Conservation (phyloP, 2,888 invertebrate genomes). For the Athalia rosae region DNA sequence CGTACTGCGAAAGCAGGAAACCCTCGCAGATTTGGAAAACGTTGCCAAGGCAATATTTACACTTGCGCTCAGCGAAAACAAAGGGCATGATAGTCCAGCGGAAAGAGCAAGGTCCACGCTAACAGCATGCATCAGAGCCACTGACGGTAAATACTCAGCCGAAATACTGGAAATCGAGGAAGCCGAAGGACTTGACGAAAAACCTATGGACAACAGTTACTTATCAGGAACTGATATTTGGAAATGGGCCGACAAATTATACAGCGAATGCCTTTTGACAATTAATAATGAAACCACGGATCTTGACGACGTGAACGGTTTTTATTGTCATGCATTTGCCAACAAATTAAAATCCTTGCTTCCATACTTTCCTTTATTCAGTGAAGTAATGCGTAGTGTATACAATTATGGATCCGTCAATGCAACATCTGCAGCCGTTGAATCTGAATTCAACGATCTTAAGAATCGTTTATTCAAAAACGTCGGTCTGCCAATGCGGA, state of each 20-base stretch:
- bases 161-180: background rate
- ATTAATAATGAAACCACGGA: background rate
- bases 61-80: background rate
- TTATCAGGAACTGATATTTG: constrained; percentile 4
- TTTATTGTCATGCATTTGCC: constrained; percentile 38
- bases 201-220: constrained; percentile 10
- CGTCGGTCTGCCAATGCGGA: constrained; percentile 36
- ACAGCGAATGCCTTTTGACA: constrained; percentile 4
- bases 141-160: background rate
- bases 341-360: constrained; percentile 43
- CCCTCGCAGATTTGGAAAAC: background rate
- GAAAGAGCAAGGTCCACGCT: constrained; percentile 4
- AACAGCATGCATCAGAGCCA: constrained; percentile 9
- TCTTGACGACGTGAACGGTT: constrained; percentile 44
- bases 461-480: constrained; percentile 46
- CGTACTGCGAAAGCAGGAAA: constrained; percentile 12
- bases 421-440: constrained; percentile 48
- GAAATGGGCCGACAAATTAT: constrained; percentile 16
- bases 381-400: constrained; percentile 38
- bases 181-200: constrained; percentile 16
- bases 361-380: constrained; percentile 46
- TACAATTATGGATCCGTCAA: constrained; percentile 40
- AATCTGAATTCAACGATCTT: constrained; percentile 49
- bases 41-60: constrained; percentile 8
- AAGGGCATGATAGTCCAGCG: constrained; percentile 1